A percentile compares a stretch with the other conserved stretches of the same genome.
phyloP scores from a whole-genome alignment of 2,113 vertebrate species.

The Heterochromis multidens region DNA sequence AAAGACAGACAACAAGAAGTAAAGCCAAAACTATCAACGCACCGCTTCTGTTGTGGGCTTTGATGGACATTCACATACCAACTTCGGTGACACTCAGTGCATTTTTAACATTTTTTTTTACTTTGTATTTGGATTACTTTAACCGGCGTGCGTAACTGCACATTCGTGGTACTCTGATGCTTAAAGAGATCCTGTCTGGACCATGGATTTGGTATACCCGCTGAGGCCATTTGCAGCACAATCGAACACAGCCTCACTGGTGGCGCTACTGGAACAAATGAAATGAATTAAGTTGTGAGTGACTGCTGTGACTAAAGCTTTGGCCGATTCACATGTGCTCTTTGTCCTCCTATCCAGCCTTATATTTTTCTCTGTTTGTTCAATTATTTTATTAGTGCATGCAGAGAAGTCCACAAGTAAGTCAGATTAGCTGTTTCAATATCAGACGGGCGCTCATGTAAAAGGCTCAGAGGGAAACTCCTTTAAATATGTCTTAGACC shows the following conservation, averaged over 20 bases:
- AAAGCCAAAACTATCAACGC: not conserved
- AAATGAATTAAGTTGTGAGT: not conserved
- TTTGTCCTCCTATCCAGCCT: not conserved
- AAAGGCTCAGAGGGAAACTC: not conserved
- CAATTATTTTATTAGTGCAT: not conserved
- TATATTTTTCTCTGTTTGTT: not conserved
- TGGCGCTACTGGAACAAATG: not conserved
- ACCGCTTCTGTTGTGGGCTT: not conserved
- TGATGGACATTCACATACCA: not conserved
- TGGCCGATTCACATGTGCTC: not conserved
- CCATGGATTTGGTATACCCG: not conserved
- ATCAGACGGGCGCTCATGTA: not conserved
- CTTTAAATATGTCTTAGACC: not conserved
- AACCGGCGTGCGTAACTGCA: not conserved
- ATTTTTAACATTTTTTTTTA: not conserved
- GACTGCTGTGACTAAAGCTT: not conserved
- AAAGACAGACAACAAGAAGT: not conserved
- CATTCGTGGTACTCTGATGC: not conserved
- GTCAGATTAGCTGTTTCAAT: not conserved
- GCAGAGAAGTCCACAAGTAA: no score
- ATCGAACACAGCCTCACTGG: not conserved
- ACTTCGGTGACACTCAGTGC: not conserved
- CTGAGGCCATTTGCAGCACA: not conserved
- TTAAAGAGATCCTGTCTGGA: not conserved
- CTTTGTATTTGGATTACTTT: not conserved